Conservation (phyloP, 2,888 invertebrate genomes). For the Thera obeliscata region DNA sequence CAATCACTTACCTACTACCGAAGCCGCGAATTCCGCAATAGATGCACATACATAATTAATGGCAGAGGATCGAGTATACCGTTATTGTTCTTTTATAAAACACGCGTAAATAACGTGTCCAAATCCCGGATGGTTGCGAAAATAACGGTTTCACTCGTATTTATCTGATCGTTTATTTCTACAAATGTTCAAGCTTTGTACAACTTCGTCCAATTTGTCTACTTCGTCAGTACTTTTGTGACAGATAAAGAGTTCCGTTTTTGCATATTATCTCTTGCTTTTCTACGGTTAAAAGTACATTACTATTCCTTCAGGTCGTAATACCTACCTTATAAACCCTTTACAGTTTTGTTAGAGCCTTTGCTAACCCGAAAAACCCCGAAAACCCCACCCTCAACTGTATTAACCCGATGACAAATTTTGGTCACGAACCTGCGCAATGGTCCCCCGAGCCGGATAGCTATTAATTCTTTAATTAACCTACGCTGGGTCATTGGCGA, state of each 20-base stretch:
- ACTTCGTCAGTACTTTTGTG: not conserved
- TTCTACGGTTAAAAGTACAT: not conserved
- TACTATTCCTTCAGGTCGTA: not conserved
- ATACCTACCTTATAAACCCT: constrained; percentile 14
- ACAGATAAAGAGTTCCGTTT: not conserved
- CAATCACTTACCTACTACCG: constrained; percentile 7
- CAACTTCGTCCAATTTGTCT: not conserved
- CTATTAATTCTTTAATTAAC: constrained; percentile 80
- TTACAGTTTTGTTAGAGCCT: constrained; percentile 13
- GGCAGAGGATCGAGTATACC: constrained; percentile 18
- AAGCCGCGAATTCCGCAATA: constrained; percentile 28
- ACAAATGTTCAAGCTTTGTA: not conserved
- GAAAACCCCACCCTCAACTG: constrained; percentile 32
- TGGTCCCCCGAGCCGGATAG: constrained; percentile 49
- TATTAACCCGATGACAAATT: constrained; percentile 60
- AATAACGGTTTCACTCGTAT: not conserved
- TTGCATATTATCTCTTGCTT: not conserved
- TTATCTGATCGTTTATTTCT: not conserved
- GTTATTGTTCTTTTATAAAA: constrained; percentile 28
- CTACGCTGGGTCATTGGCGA: constrained; percentile 61
- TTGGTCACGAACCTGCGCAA: constrained; percentile 57
- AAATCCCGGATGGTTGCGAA: not conserved
- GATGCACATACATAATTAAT: constrained; percentile 37
- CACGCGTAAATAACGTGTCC: constrained; percentile 18
- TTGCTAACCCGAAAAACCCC: constrained; percentile 25